Evolutionary conservation across 2,797 vertebrate genomes (phyloP).

Genomic region (Hafferia zeledoni): DNA sequence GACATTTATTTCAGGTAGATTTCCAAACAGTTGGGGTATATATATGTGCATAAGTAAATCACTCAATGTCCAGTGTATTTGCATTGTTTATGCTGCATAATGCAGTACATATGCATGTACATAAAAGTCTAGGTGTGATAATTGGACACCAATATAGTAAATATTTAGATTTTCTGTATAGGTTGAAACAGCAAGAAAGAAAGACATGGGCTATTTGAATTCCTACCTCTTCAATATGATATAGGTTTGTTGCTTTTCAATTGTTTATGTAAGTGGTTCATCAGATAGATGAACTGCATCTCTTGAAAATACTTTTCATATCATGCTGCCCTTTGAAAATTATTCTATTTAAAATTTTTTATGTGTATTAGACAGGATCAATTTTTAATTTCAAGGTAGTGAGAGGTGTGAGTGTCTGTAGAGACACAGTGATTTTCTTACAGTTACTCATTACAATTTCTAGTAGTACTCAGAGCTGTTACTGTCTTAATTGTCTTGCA

Average conservation of each 20-base stretch:
- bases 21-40: not conserved
- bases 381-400: not conserved
- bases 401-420: not conserved
- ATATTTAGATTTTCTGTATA: not conserved
- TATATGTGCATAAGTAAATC: not conserved
- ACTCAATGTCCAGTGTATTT: not conserved
- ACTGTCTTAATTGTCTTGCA: not conserved
- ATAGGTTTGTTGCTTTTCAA: not conserved
- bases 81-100: not conserved
- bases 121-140: not conserved
- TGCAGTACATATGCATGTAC: not conserved
- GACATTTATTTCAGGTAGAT: not conserved
- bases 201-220: not conserved
- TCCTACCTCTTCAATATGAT: not conserved
- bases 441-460: not conserved
- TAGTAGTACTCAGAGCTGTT: not conserved
- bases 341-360: not conserved
- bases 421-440: not conserved
- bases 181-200: not conserved
- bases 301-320: conserved; percentile 48
- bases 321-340: not conserved
- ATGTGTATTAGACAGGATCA: not conserved
- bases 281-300: not conserved
- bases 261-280: not conserved
- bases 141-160: not conserved